These are phyloP conservation scores for Lucilia cuprina DNA, from an alignment of 1,140 invertebrate genomes.

Conservation along the genomic window DNA sequence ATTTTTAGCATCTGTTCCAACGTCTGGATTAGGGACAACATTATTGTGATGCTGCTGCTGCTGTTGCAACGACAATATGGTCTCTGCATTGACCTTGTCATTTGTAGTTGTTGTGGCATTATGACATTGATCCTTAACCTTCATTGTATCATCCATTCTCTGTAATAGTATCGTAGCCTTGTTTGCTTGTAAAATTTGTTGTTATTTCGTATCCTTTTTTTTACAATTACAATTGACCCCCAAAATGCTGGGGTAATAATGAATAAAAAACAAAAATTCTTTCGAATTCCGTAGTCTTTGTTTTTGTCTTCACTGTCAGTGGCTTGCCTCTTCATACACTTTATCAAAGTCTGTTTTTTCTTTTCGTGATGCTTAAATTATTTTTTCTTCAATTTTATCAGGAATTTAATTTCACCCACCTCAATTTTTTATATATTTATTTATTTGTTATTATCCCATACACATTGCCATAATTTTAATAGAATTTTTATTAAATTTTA, in stretches of 20 bases:
- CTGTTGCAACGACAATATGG: not conserved
- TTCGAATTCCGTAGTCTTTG: not conserved
- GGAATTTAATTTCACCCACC: not conserved
- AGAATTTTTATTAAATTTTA: not conserved
- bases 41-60: not conserved
- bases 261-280: not conserved
- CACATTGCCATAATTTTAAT: not conserved
- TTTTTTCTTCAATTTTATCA: not conserved
- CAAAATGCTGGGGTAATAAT: not conserved
- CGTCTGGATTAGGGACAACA: too few relatives aligned
- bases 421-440: not conserved
- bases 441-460: not conserved
- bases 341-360: not conserved
- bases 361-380: not conserved
- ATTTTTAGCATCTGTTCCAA: not conserved
- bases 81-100: constrained; percentile 23
- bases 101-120: not conserved
- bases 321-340: not conserved
- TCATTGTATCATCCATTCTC: constrained; percentile 14
- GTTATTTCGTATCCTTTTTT: not conserved
- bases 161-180: not conserved
- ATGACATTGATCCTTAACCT: constrained; percentile 33
- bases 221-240: not conserved
- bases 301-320: constrained; percentile 1
- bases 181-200: not conserved